These are phyloP conservation scores for Clarias batrachus DNA, from an alignment of 2,113 vertebrate species.

Conservation along the genomic window DNA sequence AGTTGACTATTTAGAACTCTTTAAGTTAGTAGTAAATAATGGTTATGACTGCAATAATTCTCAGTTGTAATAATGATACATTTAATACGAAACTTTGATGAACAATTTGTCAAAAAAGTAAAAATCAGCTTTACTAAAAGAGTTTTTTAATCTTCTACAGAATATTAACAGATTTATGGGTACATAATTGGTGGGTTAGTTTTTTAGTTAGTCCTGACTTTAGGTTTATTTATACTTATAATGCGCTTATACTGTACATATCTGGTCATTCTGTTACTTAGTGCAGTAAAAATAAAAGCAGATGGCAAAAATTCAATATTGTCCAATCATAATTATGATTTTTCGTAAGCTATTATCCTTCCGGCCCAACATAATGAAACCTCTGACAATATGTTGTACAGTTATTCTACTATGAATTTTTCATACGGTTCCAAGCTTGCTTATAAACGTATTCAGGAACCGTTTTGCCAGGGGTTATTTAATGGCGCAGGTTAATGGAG, in stretches of 20 bases:
- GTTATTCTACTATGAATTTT: constrained; percentile 11
- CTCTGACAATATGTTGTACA: no score
- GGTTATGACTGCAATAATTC: background rate
- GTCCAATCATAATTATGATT: background rate
- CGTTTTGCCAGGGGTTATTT: constrained; percentile 49
- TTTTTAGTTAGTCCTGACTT: background rate
- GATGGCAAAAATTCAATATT: background rate
- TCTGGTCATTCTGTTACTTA: background rate
- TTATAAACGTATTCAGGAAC: background rate
- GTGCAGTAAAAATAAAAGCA: background rate
- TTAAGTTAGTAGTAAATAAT: background rate
- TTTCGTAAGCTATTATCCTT: background rate
- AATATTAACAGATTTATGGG: no score
- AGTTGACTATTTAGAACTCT: background rate
- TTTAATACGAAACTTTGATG: background rate
- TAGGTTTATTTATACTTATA: background rate
- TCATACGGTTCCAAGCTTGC: background rate
- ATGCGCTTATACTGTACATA: background rate
- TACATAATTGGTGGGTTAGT: background rate
- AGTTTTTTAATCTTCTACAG: no score
- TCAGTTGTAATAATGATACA: background rate
- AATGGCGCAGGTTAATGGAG: constrained; percentile 42
- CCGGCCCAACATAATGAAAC: background rate
- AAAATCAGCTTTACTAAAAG: background rate
- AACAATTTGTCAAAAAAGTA: background rate